phyloP scores from a whole-genome alignment of 2,888 invertebrate genomes.

The Caenorhabditis panamensis region DNA sequence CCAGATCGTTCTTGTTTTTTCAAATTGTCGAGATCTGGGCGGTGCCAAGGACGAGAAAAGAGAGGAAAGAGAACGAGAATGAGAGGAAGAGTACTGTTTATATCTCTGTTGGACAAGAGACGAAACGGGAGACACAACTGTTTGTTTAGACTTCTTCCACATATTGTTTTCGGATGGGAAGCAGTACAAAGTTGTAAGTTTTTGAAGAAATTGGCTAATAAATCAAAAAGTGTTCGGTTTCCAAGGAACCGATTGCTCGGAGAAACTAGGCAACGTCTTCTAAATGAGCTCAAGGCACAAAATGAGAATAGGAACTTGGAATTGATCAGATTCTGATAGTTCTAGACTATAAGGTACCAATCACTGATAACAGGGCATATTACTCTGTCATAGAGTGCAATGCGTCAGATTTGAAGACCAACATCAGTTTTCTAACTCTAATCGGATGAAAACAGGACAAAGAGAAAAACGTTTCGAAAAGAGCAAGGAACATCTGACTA shows the following conservation, averaged over 20 bases:
- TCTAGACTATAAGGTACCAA: no score
- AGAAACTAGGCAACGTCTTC: no score
- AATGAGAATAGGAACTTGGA: no score
- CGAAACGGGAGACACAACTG: background rate
- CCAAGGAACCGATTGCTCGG: no score
- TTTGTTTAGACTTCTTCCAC: constrained; percentile 1
- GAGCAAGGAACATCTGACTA: no score
- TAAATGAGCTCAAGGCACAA: no score
- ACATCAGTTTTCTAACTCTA: background rate
- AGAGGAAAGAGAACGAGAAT: background rate
- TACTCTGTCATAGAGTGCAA: no score
- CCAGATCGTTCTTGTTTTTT: background rate
- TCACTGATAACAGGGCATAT: no score
- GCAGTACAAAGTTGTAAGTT: background rate
- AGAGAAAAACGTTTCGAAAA: background rate
- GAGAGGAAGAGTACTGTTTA: constrained; percentile 4
- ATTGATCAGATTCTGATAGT: no score
- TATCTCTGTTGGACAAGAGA: background rate
- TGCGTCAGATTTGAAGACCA: background rate
- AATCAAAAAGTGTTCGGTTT: no score
- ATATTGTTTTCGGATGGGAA: background rate
- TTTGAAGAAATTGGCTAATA: no score
- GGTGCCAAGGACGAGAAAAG: background rate
- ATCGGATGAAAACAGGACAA: background rate
- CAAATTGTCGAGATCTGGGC: constrained; percentile 3